These are phyloP conservation scores for Drosophila cracens DNA, from an alignment of 2,888 invertebrate genomes.

Conservation along the genomic window DNA sequence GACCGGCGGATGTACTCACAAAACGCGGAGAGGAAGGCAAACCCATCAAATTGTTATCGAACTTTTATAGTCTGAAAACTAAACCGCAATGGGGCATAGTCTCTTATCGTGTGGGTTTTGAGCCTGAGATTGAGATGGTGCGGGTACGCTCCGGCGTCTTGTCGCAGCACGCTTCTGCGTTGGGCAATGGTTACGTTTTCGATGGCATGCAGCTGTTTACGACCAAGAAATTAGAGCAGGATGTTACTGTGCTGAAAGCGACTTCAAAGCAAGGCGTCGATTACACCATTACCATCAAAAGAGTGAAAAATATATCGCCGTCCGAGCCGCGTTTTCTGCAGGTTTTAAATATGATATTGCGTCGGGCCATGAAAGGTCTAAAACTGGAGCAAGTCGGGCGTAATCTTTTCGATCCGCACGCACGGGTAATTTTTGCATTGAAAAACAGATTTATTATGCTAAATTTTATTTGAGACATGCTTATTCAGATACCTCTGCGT, in stretches of 20 bases:
- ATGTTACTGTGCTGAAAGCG: constrained; percentile 87
- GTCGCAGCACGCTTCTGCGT: constrained; percentile 86
- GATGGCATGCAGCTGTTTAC: constrained; percentile 91
- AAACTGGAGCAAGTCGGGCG: constrained; percentile 89
- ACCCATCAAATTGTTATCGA: constrained; percentile 86
- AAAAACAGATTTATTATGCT: neutral
- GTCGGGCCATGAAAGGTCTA: constrained; percentile 87
- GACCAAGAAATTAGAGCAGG: constrained; percentile 86
- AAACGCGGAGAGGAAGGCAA: constrained; percentile 86
- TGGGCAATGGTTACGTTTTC: constrained; percentile 89
- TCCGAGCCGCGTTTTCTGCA: constrained; percentile 91
- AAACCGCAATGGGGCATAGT: constrained; percentile 89
- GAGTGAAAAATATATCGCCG: constrained; percentile 88
- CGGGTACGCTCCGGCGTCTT: constrained; percentile 88
- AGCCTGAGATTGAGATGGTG: constrained; percentile 90
- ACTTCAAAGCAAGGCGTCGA: constrained; percentile 86
- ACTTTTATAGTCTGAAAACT: constrained; percentile 89
- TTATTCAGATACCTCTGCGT: constrained; percentile 86
- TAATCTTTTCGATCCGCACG: constrained; percentile 90
- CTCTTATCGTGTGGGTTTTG: constrained; percentile 91
- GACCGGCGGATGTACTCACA: constrained; percentile 74
- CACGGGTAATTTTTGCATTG: constrained; percentile 86
- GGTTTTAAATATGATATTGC: constrained; percentile 91
- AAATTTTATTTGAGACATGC: neutral
- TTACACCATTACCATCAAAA: constrained; percentile 87